Evolutionary conservation across 1,140 invertebrate species (phyloP).

Genomic region (Nautilus pompilius): DNA sequence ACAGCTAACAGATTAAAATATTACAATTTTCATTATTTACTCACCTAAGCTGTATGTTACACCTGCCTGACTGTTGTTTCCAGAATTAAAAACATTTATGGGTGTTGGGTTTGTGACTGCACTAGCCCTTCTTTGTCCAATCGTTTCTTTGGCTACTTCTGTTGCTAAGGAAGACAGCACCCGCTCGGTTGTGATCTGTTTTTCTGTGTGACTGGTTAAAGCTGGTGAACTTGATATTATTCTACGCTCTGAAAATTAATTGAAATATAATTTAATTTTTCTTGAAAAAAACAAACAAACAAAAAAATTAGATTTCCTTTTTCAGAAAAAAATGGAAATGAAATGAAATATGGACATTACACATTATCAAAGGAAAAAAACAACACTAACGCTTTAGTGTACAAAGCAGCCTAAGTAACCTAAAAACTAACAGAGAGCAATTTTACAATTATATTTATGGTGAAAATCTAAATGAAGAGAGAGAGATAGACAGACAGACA

Average conservation of each 20-base stretch:
- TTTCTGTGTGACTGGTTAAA: slow-evolving; percentile 37
- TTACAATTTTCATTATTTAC: not conserved
- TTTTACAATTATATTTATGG: too few species aligned
- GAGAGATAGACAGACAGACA: too few species aligned
- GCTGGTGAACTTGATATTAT: slow-evolving; percentile 24
- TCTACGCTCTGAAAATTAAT: slow-evolving; percentile 38
- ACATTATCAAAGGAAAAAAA: too few species aligned
- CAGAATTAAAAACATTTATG: slow-evolving; percentile 39
- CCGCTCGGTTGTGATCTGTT: slow-evolving; percentile 61
- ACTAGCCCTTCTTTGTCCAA: slow-evolving; percentile 28
- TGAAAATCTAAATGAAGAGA: too few species aligned
- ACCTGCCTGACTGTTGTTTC: slow-evolving; percentile 13
- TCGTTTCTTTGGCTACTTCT: slow-evolving; percentile 49
- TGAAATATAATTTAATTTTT: not conserved
- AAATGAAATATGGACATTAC: too few species aligned
- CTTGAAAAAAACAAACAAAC: not conserved
- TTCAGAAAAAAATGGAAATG: not conserved
- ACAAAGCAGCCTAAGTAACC: too few species aligned
- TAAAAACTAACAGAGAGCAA: too few species aligned
- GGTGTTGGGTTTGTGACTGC: slow-evolving; percentile 41
- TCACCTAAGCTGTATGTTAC: slow-evolving; percentile 38
- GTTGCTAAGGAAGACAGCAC: slow-evolving; percentile 60
- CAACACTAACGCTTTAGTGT: too few species aligned
- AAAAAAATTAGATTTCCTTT: not conserved
- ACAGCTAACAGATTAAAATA: not conserved